phyloP scores from a whole-genome alignment of 2,888 invertebrate genomes.

The Eilema sororculum region DNA sequence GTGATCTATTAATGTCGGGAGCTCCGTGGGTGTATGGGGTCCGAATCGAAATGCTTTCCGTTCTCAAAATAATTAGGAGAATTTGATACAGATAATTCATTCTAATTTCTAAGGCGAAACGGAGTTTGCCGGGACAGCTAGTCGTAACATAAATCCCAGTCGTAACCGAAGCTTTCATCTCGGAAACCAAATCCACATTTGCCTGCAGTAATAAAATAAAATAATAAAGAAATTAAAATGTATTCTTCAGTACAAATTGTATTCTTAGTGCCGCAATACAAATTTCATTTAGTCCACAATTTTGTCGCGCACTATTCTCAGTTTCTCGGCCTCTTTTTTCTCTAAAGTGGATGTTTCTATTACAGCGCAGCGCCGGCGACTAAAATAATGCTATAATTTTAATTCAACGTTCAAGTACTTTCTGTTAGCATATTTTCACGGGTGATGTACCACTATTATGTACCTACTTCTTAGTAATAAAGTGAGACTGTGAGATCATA shows the following conservation, averaged over 20 bases:
- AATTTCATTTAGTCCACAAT: conserved; percentile 1
- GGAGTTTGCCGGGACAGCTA: too few species aligned
- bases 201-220: too few species aligned
- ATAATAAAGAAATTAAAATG: background rate
- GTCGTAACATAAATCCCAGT: too few species aligned
- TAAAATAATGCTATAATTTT: conserved; percentile 4
- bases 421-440: background rate
- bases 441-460: background rate
- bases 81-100: too few species aligned
- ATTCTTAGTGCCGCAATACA: background rate
- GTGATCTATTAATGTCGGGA: too few species aligned
- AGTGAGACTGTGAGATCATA: background rate
- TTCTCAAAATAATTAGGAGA: too few species aligned
- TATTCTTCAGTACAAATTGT: background rate
- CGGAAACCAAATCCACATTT: too few species aligned
- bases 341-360: background rate
- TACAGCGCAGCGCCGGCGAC: background rate
- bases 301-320: background rate
- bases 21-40: too few species aligned
- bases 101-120: too few species aligned
- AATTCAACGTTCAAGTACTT: background rate
- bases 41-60: too few species aligned
- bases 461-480: background rate
- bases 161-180: too few species aligned
- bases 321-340: background rate